Base-by-base conservation (phyloP, 2,113 vertebrate species). In the Mystacornis crossleyi region DNA sequence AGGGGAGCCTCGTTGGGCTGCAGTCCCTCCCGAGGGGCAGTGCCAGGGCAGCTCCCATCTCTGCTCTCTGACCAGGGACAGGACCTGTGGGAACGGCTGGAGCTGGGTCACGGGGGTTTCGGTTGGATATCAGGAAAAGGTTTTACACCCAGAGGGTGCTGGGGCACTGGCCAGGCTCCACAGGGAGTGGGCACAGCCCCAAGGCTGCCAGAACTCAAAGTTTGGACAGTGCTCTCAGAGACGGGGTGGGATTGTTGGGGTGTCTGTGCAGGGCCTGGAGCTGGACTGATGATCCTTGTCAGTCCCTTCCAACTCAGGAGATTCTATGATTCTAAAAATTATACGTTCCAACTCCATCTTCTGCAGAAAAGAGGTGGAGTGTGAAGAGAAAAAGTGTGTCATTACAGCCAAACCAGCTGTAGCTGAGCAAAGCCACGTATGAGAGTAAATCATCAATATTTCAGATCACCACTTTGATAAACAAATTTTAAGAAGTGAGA, bases 401-500 rank as follows among this genome's bases (percentile, higher is more conserved):
- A 89, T 42, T 72, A 28, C 81, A 86, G 94, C 85, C 71, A 84
- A 91, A n/a, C 14, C 38, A 64, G 36, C 75, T 16, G 21, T 69
- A 69, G 50, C 48, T 81, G 77, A 85, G 83, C 77, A 55, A 18
- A 95, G 15, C 60, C 24, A 2, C 3, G 6, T 28, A 23, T 20
- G 62, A 29, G 73, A 42, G 45, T 62, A 94, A 75, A 89, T 48
- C 84, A 74, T 81, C 84, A 90, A 51, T 92, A 79, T 94, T 95
- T 97, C 80, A 91, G 40, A 73, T 71, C 61, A 36, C 60, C 50
- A 42, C 82, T 94, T 85, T 70, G 70, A 80, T 74, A 91, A 93
- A 97, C 95, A 90, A 66, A 67, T 92, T 64, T 80, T 25, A 67
- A 81, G 71, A 95, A 69, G 28, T 23, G 36, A 89, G 85, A 89